Conservation (phyloP, 2,113 vertebrate genomes). For the Actenoides lindsayi region DNA sequence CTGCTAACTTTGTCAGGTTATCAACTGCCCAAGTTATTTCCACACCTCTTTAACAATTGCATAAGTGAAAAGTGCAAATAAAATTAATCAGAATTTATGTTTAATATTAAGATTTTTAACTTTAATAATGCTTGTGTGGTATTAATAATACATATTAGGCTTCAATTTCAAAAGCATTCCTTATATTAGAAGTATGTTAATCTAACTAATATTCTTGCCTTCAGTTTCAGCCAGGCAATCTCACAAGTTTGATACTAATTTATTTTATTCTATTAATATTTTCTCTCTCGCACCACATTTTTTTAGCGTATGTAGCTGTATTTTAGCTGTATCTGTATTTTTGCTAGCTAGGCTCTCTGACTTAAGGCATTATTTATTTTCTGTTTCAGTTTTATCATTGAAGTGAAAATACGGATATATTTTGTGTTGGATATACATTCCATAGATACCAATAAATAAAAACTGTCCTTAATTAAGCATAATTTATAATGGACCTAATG, state of each 20-base stretch:
- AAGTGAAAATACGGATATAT: background rate
- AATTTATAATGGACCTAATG: background rate
- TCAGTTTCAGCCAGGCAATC: background rate
- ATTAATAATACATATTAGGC: background rate
- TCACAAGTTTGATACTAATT: background rate
- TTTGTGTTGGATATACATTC: background rate
- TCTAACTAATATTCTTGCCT: background rate
- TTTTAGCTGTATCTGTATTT: background rate
- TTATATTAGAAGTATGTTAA: background rate
- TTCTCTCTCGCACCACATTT: accelerated
- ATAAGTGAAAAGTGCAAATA: background rate
- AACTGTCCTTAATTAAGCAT: background rate
- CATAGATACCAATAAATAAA: background rate
- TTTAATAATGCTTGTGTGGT: background rate
- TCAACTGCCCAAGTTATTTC: background rate
- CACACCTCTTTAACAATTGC: background rate
- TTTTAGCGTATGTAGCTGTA: background rate
- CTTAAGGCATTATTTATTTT: background rate
- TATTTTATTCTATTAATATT: background rate
- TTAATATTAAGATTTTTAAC: background rate
- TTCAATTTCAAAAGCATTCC: background rate
- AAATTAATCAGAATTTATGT: background rate
- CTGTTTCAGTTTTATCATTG: background rate
- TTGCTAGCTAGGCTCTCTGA: background rate
- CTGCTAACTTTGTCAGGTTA: background rate